Percentiles rank a stretch among this genome's conserved stretches.
phyloP scores from a whole-genome alignment of 2,888 invertebrate genomes.

The Protodeltote pygarga region DNA sequence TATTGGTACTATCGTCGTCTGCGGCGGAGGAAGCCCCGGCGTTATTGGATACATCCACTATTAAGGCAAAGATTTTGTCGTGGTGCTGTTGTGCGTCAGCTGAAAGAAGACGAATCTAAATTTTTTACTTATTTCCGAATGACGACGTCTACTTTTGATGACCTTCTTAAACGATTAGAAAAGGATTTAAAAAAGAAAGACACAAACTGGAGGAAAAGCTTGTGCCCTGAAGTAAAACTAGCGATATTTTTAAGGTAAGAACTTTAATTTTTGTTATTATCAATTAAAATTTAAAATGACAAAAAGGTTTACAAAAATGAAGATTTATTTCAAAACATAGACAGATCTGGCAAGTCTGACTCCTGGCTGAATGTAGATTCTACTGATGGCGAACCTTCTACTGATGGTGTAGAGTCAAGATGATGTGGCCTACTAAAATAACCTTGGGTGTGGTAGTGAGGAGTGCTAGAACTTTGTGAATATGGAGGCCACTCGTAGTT shows the following conservation, averaged over 20 bases:
- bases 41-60: slow-evolving; percentile 45
- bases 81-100: slow-evolving; percentile 35
- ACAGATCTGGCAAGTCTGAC: slow-evolving; percentile 28
- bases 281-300: slow-evolving; percentile 13
- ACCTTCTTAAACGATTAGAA: slow-evolving; percentile 27
- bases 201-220: slow-evolving; percentile 24
- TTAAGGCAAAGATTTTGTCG: slow-evolving; percentile 31
- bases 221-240: slow-evolving; percentile 34
- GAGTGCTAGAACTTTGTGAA: slow-evolving; percentile 29
- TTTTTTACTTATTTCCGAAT: slow-evolving; percentile 31
- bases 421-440: slow-evolving; percentile 29
- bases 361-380: slow-evolving; percentile 22
- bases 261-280: slow-evolving; percentile 27
- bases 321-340: slow-evolving; percentile 9
- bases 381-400: too few relatives aligned
- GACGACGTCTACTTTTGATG: slow-evolving; percentile 23
- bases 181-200: slow-evolving; percentile 33
- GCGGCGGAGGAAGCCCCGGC: slow-evolving; percentile 39
- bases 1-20: slow-evolving; percentile 49
- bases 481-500: slow-evolving; percentile 33
- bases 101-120: slow-evolving; percentile 33
- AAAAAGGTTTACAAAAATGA: slow-evolving; percentile 5
- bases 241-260: slow-evolving; percentile 37
- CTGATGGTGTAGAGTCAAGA: slow-evolving; percentile 24
- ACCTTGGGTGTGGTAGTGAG: too few relatives aligned